Evolutionary conservation across 2,113 vertebrate genomes (phyloP), one percentile per base, ranked within the genome.

Genomic region (Carlito syrichta): DNA sequence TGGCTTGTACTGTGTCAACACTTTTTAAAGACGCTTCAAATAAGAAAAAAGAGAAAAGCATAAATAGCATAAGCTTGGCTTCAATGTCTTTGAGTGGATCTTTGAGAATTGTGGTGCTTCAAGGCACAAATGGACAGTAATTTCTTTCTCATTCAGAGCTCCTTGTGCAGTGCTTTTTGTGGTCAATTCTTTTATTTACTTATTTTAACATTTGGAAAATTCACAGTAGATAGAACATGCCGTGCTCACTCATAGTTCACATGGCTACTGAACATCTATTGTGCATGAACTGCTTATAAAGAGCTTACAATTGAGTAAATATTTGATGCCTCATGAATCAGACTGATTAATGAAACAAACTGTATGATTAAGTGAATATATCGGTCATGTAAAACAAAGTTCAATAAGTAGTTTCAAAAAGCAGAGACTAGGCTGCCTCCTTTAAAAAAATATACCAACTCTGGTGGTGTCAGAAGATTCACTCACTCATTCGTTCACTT

Each of bases 21-120:
- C 54, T 85, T 82, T 82, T 83, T 9, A 90, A 84, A 87, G 32
- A 86, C 63, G 62, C 48, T 88, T 96, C 84, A 97, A 87, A 89
- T 76, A 78, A 89, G 56, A 71, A 87, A 71, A 91, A 58, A 3
- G 56, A 56, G 23, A 81, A 88, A 88, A 92, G 40, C 35, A 58
- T 25, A 96, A 87, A 76, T 60, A 82, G 68, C 14, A 27, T 11
- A 77, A 68, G 60, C 63, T 89, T 86, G 63, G 14, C 40, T 63
- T 90, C 27, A n/a, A 48, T 66, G 54, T 85, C 35, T 12, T 52
- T 19, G 60, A 66, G 25, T 74, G 10, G 12, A 69, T 35, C 73
- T 97, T 82, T 88, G 52, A 93, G 79, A 86, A 63, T 43, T 25
- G 4, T 68, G 20, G 5, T 25, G 86, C n/a, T 90, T 77, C 14